Base-by-base conservation (phyloP, 2,113 vertebrate genomes). In the Leptocoma aspasia region DNA sequence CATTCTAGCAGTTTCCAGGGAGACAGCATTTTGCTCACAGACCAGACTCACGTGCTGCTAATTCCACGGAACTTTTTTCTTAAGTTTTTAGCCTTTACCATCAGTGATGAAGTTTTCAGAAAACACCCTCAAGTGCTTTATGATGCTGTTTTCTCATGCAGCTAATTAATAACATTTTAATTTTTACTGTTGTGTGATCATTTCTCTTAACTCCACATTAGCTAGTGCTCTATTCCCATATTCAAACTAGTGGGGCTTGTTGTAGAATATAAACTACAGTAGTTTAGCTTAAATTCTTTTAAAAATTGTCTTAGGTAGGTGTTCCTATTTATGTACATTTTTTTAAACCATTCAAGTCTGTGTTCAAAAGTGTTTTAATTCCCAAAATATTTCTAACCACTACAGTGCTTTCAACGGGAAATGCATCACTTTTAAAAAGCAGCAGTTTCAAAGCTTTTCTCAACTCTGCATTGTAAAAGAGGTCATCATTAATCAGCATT, bases 151-250 rank as follows among this genome's bases (percentile, higher is more conserved):
- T 91, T 83, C 66, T 92, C 80, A 90, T 81, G 82, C 66, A 92
- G 54, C 83, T 95, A 95, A 95, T 95, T 65, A 92, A 90, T 53
- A 87, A 66, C 57, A 86, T 69, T 91, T 95, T 92, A 24, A 60
- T 86, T 93, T 89, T 42, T 79, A 81, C 19, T 13, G 4, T 80
- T 88, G 37, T 82, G 50, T 76, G 73, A 91, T 95, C 1, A 11
- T 72, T 87, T 94, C 50, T 92, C 75, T 50, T 73, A 82, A 60
- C 79, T 94, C 89, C 70, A 72, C 41, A 76, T 84, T 92, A 79
- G 3, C 27, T 86, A 72, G 18, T 54, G 14, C 23, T 75, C 15
- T 90, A 27, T 78, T 92, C 44, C 60, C 56, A 26, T 82, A 89
- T 71, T 85, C 39, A 77, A 24, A 22, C 63, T 70, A 57, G 54